phyloP scores from a whole-genome alignment of 1,140 invertebrate genomes.

The fruit fly (Drosophila melanogaster) region DNA sequence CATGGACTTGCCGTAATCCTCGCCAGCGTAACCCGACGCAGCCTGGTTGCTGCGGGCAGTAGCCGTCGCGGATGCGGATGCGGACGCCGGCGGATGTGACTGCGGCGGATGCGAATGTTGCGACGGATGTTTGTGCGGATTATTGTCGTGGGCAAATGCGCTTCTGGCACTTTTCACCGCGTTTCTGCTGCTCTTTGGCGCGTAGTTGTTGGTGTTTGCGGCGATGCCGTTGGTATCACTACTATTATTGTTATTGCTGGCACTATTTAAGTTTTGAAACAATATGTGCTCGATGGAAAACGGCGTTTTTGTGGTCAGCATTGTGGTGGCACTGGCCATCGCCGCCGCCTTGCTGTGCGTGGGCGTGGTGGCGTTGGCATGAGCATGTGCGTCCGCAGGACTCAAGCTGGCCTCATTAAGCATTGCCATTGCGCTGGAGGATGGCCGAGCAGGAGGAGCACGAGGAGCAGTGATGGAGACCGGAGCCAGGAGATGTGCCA shows the following conservation, averaged over 20 bases:
- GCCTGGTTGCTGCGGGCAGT: slow-evolving; percentile 28
- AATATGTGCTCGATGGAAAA: slow-evolving; percentile 84
- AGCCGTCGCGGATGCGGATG: slow-evolving; percentile 31
- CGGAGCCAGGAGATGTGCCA: slow-evolving; percentile 13
- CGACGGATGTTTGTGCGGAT: slow-evolving; percentile 51
- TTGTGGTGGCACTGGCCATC: slow-evolving; percentile 57
- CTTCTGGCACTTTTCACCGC: slow-evolving; percentile 51
- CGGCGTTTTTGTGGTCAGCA: slow-evolving; percentile 80
- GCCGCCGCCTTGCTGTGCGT: slow-evolving; percentile 34
- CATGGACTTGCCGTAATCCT: slow-evolving; percentile 66
- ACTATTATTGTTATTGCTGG: slow-evolving; percentile 59
- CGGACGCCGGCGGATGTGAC: slow-evolving; percentile 29
- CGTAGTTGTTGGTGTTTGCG: slow-evolving; percentile 33
- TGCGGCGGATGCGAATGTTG: slow-evolving; percentile 19
- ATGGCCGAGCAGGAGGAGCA: neutral
- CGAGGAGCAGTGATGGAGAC: neutral
- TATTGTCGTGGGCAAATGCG: slow-evolving; percentile 59
- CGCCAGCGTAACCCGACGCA: slow-evolving; percentile 41
- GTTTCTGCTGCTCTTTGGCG: slow-evolving; percentile 31
- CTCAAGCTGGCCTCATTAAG: slow-evolving; percentile 66
- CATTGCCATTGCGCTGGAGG: slow-evolving; percentile 55
- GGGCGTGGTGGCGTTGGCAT: slow-evolving; percentile 18
- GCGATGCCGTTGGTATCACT: slow-evolving; percentile 37
- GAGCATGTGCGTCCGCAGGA: slow-evolving; percentile 43
- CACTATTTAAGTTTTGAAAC: slow-evolving; percentile 81